A percentile compares a stretch with the other conserved stretches of the same genome.
phyloP scores from a whole-genome alignment of 2,797 vertebrate genomes.

The Hemitrygon akajei region DNA sequence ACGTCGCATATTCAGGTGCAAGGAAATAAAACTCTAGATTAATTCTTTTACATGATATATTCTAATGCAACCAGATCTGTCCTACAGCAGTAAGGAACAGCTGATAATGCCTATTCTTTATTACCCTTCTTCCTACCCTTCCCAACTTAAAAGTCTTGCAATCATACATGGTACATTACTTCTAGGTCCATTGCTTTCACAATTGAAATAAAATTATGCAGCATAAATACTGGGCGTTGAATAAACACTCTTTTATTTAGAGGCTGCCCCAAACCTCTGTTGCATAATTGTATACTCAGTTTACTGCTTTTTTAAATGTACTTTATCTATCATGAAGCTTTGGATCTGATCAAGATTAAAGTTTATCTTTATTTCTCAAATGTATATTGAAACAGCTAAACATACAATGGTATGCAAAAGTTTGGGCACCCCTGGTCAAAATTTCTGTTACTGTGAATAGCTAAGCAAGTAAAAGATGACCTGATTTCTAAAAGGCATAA shows the following conservation, averaged over 20 bases:
- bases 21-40: not conserved
- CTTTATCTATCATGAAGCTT: not conserved
- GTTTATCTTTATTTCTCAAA: too few relatives aligned
- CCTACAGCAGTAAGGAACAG: not conserved
- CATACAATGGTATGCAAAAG: too few relatives aligned
- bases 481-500: too few relatives aligned
- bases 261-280: not conserved
- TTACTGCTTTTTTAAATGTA: not conserved
- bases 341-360: not conserved
- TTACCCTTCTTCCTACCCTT: not conserved
- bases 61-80: not conserved
- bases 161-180: not conserved
- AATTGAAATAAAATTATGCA: not conserved
- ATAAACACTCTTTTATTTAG: not conserved
- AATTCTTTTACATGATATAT: too few relatives aligned
- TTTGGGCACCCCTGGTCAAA: too few relatives aligned
- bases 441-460: too few relatives aligned
- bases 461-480: too few relatives aligned
- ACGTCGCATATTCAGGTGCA: not conserved
- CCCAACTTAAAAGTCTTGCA: not conserved
- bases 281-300: not conserved
- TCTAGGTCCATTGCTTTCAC: not conserved
- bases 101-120: not conserved
- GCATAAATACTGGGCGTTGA: not conserved
- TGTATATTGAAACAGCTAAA: too few relatives aligned